A percentile compares a stretch with the other conserved stretches of the same genome.
These are phyloP conservation scores for Sesia apiformis DNA, from an alignment of 2,888 invertebrate genomes.

Conservation along the genomic window DNA sequence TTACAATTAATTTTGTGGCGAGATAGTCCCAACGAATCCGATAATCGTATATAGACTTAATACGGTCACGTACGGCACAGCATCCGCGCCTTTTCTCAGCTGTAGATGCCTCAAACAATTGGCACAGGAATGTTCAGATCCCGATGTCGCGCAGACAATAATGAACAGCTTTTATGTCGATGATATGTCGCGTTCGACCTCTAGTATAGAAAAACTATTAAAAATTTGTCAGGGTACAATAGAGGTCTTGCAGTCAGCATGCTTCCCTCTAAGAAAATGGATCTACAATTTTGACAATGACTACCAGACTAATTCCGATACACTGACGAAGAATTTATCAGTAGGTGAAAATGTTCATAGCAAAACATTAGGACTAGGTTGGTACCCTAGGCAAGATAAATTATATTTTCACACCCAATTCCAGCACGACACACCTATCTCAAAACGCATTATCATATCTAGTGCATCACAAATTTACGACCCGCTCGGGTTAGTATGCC, in stretches of 20 bases:
- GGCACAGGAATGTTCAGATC: constrained; percentile 18
- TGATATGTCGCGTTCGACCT: constrained; percentile 15
- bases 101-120: constrained; percentile 21
- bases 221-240: constrained; percentile 5
- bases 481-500: constrained; percentile 14
- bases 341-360: constrained; percentile 7
- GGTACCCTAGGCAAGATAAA: constrained; percentile 6
- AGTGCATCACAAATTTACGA: constrained; percentile 15
- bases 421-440: constrained; percentile 3
- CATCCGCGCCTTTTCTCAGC: constrained; percentile 24
- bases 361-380: constrained; percentile 12
- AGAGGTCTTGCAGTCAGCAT: constrained; percentile 8
- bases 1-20: constrained; percentile 21
- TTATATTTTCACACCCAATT: constrained; percentile 9
- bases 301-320: not conserved
- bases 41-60: constrained; percentile 17
- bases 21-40: constrained; percentile 11
- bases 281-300: constrained; percentile 8
- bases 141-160: constrained; percentile 12
- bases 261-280: constrained; percentile 16
- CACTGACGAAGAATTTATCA: constrained; percentile 1
- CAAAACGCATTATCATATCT: constrained; percentile 16
- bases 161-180: constrained; percentile 16
- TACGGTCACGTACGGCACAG: constrained; percentile 21
- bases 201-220: constrained; percentile 5